phyloP scores from a whole-genome alignment of 2,888 invertebrate genomes.

The Oeneis ivallda region DNA sequence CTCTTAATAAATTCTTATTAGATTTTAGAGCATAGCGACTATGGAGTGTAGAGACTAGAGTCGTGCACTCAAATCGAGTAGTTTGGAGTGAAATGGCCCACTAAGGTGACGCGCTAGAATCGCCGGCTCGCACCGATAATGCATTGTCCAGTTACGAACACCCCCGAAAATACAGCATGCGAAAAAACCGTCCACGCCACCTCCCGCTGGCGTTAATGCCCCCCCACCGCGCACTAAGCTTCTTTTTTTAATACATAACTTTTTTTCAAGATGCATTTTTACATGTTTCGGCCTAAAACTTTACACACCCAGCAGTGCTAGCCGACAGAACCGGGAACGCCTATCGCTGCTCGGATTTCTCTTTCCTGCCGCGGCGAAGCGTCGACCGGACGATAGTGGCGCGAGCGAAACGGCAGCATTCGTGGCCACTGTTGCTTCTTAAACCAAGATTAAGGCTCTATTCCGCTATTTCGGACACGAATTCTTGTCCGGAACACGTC shows the following conservation, averaged over 20 bases:
- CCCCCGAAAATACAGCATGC: conserved; percentile 80
- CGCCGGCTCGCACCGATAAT: conserved; percentile 68
- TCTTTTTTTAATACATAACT: conserved; percentile 83
- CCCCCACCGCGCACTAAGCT: conserved; percentile 79
- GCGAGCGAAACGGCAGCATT: conserved; percentile 69
- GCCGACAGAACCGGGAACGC: conserved; percentile 71
- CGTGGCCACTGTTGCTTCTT: conserved; percentile 70
- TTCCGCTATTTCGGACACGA: conserved; percentile 68
- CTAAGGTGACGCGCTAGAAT: conserved; percentile 71
- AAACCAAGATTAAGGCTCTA: conserved; percentile 77
- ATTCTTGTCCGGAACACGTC: conserved; percentile 65
- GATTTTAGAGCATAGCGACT: conserved; percentile 23
- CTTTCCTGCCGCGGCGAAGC: conserved; percentile 56
- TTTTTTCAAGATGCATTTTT: conserved; percentile 83
- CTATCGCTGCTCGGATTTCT: conserved; percentile 69
- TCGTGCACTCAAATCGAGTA: conserved; percentile 51
- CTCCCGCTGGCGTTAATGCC: conserved; percentile 76
- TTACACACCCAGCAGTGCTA: conserved; percentile 77
- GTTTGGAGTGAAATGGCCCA: conserved; percentile 63
- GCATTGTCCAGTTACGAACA: conserved; percentile 78
- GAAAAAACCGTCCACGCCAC: conserved; percentile 78
- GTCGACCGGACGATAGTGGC: conserved; percentile 74
- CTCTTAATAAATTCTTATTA: conserved; percentile 16
- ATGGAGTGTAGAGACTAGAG: conserved; percentile 27
- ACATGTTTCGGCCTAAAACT: conserved; percentile 82